Conservation (phyloP, 2,797 vertebrate genomes). For the Molothrus ater region DNA sequence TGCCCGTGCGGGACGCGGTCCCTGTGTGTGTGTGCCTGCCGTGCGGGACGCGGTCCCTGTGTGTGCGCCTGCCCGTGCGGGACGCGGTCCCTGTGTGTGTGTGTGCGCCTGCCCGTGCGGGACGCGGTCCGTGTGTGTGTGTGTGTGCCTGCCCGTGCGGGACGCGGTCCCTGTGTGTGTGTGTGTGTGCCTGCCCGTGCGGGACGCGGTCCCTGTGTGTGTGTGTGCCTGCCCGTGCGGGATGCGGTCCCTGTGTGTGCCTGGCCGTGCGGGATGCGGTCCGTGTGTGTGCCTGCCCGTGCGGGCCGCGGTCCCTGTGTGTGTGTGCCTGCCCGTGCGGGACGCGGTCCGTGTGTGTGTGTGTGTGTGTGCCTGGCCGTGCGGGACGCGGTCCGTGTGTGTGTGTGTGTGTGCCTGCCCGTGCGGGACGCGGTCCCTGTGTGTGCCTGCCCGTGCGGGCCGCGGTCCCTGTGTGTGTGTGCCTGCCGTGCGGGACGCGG, state of each 20-base stretch:
- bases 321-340: no score
- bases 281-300: not conserved
- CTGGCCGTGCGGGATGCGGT: not conserved
- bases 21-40: no score
- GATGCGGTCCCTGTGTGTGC: not conserved
- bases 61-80: not conserved
- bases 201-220: not conserved
- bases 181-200: no score
- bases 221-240: not conserved
- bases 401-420: not conserved
- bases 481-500: rapidly evolving
- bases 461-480: not conserved
- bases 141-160: no score
- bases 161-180: not conserved
- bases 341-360: not conserved
- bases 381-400: not conserved
- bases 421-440: rapidly evolving
- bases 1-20: no score
- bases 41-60: not conserved
- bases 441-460: not conserved
- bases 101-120: not conserved
- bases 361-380: not conserved
- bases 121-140: not conserved
- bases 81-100: not conserved
- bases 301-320: no score